Evolutionary conservation across 2,113 vertebrate genomes (phyloP).

Genomic region (Sitta europaea): DNA sequence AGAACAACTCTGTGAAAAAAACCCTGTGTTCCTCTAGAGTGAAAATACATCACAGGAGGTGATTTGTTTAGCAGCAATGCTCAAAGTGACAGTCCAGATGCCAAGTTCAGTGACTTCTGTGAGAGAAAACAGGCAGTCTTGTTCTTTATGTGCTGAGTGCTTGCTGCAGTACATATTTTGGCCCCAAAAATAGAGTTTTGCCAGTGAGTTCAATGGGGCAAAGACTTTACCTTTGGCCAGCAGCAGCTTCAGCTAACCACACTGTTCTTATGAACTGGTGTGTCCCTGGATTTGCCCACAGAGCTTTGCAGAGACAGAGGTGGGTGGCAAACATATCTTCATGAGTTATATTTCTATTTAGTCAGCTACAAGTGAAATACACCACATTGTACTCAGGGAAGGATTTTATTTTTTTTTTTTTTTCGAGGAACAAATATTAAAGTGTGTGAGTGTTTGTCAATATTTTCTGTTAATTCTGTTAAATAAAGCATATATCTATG

Average conservation of each 20-base stretch:
- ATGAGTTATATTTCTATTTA: neutral
- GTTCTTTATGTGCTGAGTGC: neutral
- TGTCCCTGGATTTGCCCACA: neutral
- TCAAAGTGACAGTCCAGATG: neutral
- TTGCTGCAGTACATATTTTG: neutral
- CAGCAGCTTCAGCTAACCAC: neutral
- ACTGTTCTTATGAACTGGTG: neutral
- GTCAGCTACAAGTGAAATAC: neutral
- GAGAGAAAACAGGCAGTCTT: neutral
- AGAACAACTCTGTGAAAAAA: neutral
- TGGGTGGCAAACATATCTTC: neutral
- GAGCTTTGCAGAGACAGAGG: neutral
- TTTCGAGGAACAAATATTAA: neutral
- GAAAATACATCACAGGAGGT: neutral
- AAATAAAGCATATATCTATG: neutral
- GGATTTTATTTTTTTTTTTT: no score
- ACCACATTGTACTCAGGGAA: neutral
- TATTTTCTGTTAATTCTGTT: conserved; percentile 24
- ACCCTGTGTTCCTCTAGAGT: neutral
- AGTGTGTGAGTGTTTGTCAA: neutral
- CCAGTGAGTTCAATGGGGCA: neutral
- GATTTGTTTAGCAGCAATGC: neutral
- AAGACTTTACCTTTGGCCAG: neutral
- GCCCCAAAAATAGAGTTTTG: neutral
- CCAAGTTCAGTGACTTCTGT: neutral